Evolutionary conservation across 2,797 vertebrate genomes (phyloP), one percentile per base, ranked within the genome.

Genomic region (Melanogrammus aeglefinus): DNA sequence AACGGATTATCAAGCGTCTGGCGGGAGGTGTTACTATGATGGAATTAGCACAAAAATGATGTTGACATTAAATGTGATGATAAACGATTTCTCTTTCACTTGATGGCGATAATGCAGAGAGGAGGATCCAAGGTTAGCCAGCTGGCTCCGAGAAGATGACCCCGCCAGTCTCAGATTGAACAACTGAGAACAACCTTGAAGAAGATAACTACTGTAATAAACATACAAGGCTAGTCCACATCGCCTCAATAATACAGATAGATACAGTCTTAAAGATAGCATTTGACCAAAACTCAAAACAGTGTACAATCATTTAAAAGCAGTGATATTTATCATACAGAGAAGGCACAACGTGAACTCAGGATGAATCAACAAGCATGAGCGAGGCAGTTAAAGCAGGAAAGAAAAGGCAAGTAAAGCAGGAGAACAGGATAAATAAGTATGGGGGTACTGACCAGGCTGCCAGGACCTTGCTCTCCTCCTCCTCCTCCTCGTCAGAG

Each of bases 401-500:
- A 14, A 6, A 57, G 47, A 57, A 21, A 57, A 57, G 47, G 5
- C 3, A 57, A 57, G 47, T 57, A 57, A 57, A 57, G 12, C 47
- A 57, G 47, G 4, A 44, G 4, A 57, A n/a, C 47, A 57, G 47
- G 18, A 57, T 57, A 4, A 18, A 21, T 16, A 57, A 57, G 18
- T 18, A 21, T 21, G 5, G 6, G 35, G 5, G 35, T 7, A 36
- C 35, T 6, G 35, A 99, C 97, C 96, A 96, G 81, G 83, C 90
- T 79, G 96, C 94, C 10, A 96, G 95, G 84, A 95, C 95, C 89
- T 98, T 99, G 88, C 93, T 95, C 90, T 99, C 97, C 24, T 97
- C 97, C 90, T 99, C 97, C 24, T 97, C 97, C 77, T 99, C 98
- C n/a, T 99, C 97, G 41, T 99, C 98, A 0, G 97, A 98, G 93